A percentile compares a stretch with the other conserved stretches of the same genome.
Evolutionary conservation across 2,888 invertebrate species (phyloP).

Genomic region (Anarsia innoxiella): DNA sequence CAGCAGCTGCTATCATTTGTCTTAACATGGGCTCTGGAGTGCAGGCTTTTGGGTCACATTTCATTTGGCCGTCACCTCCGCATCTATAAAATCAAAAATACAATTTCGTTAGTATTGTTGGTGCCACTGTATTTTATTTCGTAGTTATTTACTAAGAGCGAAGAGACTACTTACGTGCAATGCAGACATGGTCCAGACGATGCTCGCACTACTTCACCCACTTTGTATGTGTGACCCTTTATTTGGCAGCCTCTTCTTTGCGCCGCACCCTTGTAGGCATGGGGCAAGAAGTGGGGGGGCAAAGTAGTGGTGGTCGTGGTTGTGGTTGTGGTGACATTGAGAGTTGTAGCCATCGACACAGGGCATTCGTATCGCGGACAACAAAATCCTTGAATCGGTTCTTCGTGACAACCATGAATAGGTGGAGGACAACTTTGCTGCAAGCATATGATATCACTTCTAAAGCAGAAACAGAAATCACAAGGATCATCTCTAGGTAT

Average conservation of each 20-base stretch:
- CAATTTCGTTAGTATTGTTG: background rate
- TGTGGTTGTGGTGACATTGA: slow-evolving; percentile 90
- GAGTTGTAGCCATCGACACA: slow-evolving; percentile 87
- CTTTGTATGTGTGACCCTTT: slow-evolving; percentile 87
- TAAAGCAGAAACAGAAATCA: slow-evolving; percentile 97
- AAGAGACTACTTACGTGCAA: slow-evolving; percentile 86
- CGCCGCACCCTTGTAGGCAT: slow-evolving; percentile 85
- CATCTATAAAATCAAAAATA: slow-evolving; percentile 78
- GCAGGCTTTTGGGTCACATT: slow-evolving; percentile 93
- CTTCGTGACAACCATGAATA: slow-evolving; percentile 92
- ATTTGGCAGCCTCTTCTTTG: slow-evolving; percentile 89
- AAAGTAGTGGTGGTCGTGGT: slow-evolving; percentile 90
- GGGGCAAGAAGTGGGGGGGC: slow-evolving; percentile 88
- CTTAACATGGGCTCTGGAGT: slow-evolving; percentile 92
- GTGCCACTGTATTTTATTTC: no score
- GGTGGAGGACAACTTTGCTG: slow-evolving; percentile 97
- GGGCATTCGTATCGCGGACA: slow-evolving; percentile 96
- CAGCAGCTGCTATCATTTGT: slow-evolving; percentile 91
- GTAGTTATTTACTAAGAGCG: background rate
- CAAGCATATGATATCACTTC: slow-evolving; percentile 95
- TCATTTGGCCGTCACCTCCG: slow-evolving; percentile 94
- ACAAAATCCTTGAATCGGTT: slow-evolving; percentile 94
- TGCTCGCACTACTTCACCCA: slow-evolving; percentile 88
- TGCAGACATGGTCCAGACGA: slow-evolving; percentile 95
- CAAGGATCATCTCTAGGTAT: slow-evolving; percentile 96